phyloP scores from a whole-genome alignment of 2,888 invertebrate genomes.

The Lasius fuliginosus region DNA sequence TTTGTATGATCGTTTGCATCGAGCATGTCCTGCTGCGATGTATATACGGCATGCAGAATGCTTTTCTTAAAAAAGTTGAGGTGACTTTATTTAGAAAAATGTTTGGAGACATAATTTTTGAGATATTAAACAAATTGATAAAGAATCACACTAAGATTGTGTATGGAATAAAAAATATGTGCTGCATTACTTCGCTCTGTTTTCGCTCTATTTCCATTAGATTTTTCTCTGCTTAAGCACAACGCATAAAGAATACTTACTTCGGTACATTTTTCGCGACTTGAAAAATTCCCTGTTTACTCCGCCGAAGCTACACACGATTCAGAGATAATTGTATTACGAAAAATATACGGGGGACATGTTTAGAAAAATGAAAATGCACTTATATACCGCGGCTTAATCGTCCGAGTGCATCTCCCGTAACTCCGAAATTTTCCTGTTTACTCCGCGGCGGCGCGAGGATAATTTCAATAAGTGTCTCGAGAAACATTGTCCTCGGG shows the following conservation, averaged over 20 bases:
- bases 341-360: neutral
- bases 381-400: neutral
- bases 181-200: neutral
- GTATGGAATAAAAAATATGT: neutral
- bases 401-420: conserved; percentile 31
- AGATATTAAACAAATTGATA: neutral
- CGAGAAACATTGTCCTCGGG: conserved; percentile 67
- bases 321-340: conserved; percentile 16
- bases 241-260: neutral
- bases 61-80: neutral
- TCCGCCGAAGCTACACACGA: neutral
- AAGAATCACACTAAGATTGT: neutral
- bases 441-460: neutral
- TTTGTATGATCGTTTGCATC: conserved; percentile 1
- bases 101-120: neutral
- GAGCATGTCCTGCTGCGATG: neutral
- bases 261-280: conserved; percentile 15
- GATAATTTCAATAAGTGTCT: conserved; percentile 55
- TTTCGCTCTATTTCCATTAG: neutral
- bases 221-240: neutral
- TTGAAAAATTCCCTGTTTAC: conserved; percentile 46
- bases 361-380: conserved; percentile 13
- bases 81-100: neutral
- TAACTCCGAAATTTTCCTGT: conserved; percentile 40
- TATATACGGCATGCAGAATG: neutral